Evolutionary conservation across 2,113 vertebrate genomes (phyloP).

Genomic region (Cettia cetti): DNA sequence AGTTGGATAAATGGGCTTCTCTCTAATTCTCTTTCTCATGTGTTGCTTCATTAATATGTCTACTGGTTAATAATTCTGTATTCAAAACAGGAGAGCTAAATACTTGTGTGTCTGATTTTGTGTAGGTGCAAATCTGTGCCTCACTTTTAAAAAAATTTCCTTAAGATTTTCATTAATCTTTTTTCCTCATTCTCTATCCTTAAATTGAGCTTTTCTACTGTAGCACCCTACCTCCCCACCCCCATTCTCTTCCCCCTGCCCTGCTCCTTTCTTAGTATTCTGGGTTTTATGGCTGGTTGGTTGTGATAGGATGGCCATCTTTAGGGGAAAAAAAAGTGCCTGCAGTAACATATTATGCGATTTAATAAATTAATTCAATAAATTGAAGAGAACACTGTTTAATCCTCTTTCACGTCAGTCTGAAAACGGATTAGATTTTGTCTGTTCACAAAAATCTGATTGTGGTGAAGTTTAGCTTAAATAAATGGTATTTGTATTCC

Average conservation of each 20-base stretch:
- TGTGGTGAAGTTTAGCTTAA: constrained; percentile 15
- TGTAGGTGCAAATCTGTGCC: background rate
- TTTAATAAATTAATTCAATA: constrained; percentile 14
- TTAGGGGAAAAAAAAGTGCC: background rate
- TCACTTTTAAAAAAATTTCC: background rate
- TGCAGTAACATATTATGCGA: background rate
- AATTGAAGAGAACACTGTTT: background rate
- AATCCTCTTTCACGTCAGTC: background rate
- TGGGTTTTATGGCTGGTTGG: background rate
- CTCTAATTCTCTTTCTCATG: background rate
- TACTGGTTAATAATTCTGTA: background rate
- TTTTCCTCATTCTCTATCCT: background rate
- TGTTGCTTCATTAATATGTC: background rate
- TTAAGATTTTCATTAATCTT: background rate
- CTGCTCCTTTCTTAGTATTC: background rate
- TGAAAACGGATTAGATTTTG: constrained; percentile 3
- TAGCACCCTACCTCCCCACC: background rate
- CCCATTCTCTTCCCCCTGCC: background rate
- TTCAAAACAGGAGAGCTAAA: background rate
- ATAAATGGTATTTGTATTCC: constrained; percentile 3
- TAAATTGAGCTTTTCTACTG: background rate
- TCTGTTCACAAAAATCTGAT: background rate
- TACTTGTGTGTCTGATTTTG: background rate
- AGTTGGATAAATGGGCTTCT: background rate
- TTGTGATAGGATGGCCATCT: background rate